Evolutionary conservation across 2,797 vertebrate species (phyloP).

Genomic region (Hydrolagus colliei): DNA sequence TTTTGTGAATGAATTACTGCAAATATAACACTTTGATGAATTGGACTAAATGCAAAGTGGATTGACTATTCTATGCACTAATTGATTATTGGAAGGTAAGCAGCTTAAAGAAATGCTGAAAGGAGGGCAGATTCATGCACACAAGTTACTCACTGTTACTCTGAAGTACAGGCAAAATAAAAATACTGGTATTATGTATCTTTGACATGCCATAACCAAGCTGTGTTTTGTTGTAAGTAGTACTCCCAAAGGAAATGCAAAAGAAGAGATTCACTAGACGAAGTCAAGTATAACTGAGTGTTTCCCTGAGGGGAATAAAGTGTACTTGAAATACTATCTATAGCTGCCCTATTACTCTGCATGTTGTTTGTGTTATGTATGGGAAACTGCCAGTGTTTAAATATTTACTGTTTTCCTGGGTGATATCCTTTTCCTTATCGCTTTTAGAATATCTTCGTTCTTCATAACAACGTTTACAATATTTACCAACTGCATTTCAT

Average conservation of each 20-base stretch:
- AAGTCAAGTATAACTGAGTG: constrained; percentile 29
- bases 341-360: constrained; percentile 15
- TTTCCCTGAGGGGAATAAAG: constrained; percentile 17
- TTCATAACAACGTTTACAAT: not conserved
- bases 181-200: constrained; percentile 4
- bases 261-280: constrained; percentile 29
- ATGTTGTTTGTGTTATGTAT: constrained; percentile 17
- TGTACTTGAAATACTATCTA: constrained; percentile 30
- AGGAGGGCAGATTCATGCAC: not conserved
- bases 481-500: not conserved
- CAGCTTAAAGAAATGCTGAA: not conserved
- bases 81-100: not conserved
- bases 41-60: not conserved
- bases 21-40: not conserved
- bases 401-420: not conserved
- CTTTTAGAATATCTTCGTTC: not conserved
- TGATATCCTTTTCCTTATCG: not conserved
- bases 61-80: not conserved
- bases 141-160: not conserved
- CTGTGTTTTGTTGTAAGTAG: constrained; percentile 1
- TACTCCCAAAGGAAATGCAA: constrained; percentile 21
- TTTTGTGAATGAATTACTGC: not conserved
- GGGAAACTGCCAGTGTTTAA: constrained; percentile 2
- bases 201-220: not conserved
- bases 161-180: constrained; percentile 1